These are phyloP conservation scores for Scophthalmus maximus DNA, from an alignment of 2,113 vertebrate species.

Conservation along the genomic window DNA sequence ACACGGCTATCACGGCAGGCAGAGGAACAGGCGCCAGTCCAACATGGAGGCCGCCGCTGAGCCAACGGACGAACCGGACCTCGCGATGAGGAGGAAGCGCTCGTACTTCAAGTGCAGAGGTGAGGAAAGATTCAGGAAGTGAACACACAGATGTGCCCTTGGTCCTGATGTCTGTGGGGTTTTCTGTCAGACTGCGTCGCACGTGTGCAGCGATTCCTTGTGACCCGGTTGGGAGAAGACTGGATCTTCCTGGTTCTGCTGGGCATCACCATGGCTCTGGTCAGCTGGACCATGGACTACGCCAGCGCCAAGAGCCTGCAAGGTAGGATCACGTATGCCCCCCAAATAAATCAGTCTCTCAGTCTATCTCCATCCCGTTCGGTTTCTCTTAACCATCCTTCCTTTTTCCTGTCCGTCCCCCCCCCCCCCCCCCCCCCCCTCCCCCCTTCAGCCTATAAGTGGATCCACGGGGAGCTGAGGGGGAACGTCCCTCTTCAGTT, in stretches of 20 bases:
- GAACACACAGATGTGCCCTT: no score
- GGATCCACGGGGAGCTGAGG: constrained; percentile 86
- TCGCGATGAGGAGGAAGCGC: constrained; percentile 77
- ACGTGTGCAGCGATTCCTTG: constrained; percentile 84
- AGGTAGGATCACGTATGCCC: constrained; percentile 77
- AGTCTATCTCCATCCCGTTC: no score
- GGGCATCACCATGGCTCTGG: constrained; percentile 93
- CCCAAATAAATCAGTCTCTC: no score
- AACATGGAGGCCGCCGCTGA: constrained; percentile 39
- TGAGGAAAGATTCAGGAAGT: no score
- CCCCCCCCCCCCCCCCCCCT: not conserved
- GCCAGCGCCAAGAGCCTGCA: constrained; percentile 92
- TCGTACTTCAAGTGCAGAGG: constrained; percentile 88
- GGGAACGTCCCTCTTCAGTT: constrained; percentile 89
- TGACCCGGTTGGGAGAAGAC: constrained; percentile 91
- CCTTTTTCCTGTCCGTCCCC: not conserved
- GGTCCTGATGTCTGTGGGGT: not conserved
- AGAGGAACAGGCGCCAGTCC: constrained; percentile 38
- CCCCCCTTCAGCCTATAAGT: constrained; percentile 89
- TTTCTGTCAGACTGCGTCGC: constrained; percentile 84
- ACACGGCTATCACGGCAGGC: constrained; percentile 47
- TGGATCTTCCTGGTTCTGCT: constrained; percentile 95
- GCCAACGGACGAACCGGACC: constrained; percentile 23
- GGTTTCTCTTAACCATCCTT: not conserved
- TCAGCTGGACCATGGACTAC: constrained; percentile 97